Evolutionary conservation across 1,140 invertebrate genomes (phyloP).

Genomic region (Drosophila ambigua): DNA sequence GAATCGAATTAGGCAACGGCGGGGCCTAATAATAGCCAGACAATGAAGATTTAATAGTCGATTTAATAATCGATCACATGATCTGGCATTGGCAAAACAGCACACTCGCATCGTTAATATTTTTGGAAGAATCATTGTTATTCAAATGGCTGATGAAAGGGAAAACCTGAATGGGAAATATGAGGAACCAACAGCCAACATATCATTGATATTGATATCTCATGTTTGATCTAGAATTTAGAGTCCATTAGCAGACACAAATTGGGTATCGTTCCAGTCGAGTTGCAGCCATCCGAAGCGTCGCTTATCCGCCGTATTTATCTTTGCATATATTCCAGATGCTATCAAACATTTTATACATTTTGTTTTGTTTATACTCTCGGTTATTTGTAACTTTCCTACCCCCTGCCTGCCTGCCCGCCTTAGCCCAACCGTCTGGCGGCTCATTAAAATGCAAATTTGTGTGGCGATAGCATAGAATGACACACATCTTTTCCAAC

Average conservation of each 20-base stretch:
- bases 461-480: slow-evolving; percentile 26
- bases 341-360: not conserved
- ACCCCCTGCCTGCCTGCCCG: too few relatives aligned
- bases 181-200: slow-evolving; percentile 6
- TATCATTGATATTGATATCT: not conserved
- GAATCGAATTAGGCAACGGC: slow-evolving; percentile 23
- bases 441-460: slow-evolving; percentile 55
- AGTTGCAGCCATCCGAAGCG: slow-evolving; percentile 8
- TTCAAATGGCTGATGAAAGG: slow-evolving; percentile 10
- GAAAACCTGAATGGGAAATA: not conserved
- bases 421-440: not conserved
- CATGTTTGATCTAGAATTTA: slow-evolving; percentile 47
- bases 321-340: slow-evolving; percentile 6
- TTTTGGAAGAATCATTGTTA: not conserved
- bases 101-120: slow-evolving; percentile 14
- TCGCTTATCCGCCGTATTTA: not conserved
- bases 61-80: slow-evolving; percentile 19
- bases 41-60: slow-evolving; percentile 23
- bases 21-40: slow-evolving; percentile 26
- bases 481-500: slow-evolving; percentile 14
- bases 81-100: slow-evolving; percentile 2
- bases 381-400: slow-evolving; percentile 31
- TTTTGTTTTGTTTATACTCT: slow-evolving; percentile 22
- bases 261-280: slow-evolving; percentile 8
- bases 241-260: slow-evolving; percentile 11